phyloP scores from a whole-genome alignment of 2,113 vertebrate species.

The Scalopus aquaticus region DNA sequence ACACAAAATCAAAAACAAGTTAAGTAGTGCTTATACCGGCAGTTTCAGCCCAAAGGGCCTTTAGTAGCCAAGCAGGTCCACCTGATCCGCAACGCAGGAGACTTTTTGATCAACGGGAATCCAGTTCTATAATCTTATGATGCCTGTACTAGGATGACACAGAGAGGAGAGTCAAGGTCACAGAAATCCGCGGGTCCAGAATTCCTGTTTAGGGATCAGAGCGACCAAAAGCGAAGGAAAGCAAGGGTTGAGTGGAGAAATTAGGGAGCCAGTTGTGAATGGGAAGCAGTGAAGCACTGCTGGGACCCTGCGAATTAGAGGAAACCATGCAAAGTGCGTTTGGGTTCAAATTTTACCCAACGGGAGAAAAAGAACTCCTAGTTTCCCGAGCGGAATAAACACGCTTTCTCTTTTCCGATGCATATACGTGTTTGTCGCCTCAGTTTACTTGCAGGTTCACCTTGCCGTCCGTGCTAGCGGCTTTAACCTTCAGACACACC shows the following conservation, averaged over 20 bases:
- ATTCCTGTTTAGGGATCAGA: not conserved
- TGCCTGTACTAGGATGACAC: not conserved
- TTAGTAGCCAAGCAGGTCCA: not conserved
- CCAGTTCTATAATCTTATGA: rapidly evolving
- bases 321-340: not conserved
- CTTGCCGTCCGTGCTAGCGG: rapidly evolving
- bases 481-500: not conserved
- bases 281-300: rapidly evolving
- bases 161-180: not conserved
- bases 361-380: not conserved
- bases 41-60: not conserved
- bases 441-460: not conserved
- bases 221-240: not conserved
- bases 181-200: not conserved
- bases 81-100: rapidly evolving
- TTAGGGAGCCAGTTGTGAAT: rapidly evolving
- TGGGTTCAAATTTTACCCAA: not conserved
- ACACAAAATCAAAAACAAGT: slow-evolving; percentile 15
- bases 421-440: not conserved
- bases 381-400: not conserved
- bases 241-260: not conserved
- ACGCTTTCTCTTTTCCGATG: not conserved
- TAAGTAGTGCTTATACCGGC: not conserved
- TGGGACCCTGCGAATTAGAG: not conserved
- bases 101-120: rapidly evolving